Evolutionary conservation across 2,113 vertebrate genomes (phyloP).

Genomic region (Naja naja): DNA sequence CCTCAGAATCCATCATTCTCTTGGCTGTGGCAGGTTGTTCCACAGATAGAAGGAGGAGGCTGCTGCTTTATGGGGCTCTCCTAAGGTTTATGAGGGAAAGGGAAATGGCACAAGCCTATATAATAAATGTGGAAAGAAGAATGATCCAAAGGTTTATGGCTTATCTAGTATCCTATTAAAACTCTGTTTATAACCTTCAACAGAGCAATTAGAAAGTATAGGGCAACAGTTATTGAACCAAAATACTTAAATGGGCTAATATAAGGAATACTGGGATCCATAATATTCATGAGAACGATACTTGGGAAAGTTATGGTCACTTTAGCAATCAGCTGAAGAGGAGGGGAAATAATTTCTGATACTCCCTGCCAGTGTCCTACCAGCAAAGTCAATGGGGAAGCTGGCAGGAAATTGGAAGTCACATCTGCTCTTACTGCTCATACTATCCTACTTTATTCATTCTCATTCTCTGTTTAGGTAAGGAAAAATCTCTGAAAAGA

Average conservation of each 20-base stretch:
- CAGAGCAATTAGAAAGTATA: neutral
- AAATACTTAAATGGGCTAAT: neutral
- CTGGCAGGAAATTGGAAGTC: neutral
- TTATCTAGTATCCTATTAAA: neutral
- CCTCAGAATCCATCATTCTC: neutral
- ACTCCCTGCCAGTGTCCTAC: neutral
- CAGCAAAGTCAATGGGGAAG: neutral
- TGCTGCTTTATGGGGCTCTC: neutral
- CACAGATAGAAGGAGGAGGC: neutral
- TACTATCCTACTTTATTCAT: neutral
- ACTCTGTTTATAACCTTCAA: neutral
- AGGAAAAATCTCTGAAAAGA: neutral
- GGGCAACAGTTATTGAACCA: neutral
- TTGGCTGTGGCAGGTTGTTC: neutral
- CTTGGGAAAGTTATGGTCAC: neutral
- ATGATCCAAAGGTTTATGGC: neutral
- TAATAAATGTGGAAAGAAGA: neutral
- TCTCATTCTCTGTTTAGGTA: neutral
- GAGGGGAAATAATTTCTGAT: neutral
- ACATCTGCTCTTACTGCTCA: neutral
- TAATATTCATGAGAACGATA: neutral
- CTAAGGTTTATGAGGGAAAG: neutral
- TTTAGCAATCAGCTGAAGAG: neutral
- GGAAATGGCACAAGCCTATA: neutral
- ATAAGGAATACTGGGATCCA: neutral